Base-by-base conservation (phyloP, 2,113 vertebrate species). In the Xenopus tropicalis region DNA sequence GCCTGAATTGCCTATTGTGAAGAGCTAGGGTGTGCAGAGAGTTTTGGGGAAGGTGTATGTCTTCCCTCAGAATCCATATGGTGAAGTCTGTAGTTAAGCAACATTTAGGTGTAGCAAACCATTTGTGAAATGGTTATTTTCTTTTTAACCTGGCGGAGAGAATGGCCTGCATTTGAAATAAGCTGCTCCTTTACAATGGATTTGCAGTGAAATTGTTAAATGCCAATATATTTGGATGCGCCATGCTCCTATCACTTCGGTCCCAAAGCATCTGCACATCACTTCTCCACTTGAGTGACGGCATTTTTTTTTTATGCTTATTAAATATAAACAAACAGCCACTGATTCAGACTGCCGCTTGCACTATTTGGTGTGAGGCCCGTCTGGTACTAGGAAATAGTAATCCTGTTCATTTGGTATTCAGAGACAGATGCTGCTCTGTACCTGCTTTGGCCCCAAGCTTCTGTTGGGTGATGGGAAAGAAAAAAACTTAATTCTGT, bases 271-370 rank as follows among this genome's bases (percentile, higher is more conserved):
- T 21, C 58, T 67, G 23, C n/a, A 24, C 11, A 29, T 17, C 37
- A n/a, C 52, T 58, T 67, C 22, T 48, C n/a, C 17, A n/a, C n/a
- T 52, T 61, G 72, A 74, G 37, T 68, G 72, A 62, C 72, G 48
- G 42, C n/a, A 62, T 65, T 23, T 68, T 61, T 68, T 54, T 43
- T 37, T 37, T 62, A 69, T 52, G 65, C 72, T 68, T 74, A 61
- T 68, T 68, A 61, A 37, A 62, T 59, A 61, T 67, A 61, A 74
- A 61, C 58, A 62, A 61, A 58, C 20, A 72, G 25, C 20, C 37
- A 24, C 4, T 51, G 59, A 20, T 61, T 74, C 19, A 61, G 42
- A 37, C 23, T 22, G 54, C 10, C 52, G 57, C 44, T 61, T 68
- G 57, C 22, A 62, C 52, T 43, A 22, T 61, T 42, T 43, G n/a